Percentiles rank a stretch among this genome's conserved stretches.
phyloP scores from a whole-genome alignment of 1,140 invertebrate species.

The Scaptomyza pallida region DNA sequence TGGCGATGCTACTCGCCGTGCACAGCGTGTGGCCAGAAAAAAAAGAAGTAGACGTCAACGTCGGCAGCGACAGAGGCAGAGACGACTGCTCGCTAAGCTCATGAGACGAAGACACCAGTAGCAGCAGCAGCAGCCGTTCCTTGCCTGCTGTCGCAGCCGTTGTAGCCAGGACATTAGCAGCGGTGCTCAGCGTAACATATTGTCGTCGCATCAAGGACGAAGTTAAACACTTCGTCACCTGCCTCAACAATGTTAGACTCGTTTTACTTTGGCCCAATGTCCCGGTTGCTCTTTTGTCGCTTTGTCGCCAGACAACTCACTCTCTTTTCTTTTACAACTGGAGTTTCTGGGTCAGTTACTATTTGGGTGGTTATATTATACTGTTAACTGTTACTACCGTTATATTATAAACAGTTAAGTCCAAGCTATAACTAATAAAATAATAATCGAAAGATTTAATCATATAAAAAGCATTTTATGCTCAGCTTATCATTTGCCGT shows the following conservation, averaged over 20 bases:
- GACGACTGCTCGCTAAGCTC: conserved; percentile 21
- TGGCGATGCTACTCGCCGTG: conserved; percentile 23
- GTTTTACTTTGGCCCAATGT: conserved; percentile 11
- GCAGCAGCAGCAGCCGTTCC: conserved; percentile 2
- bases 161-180: conserved; percentile 9
- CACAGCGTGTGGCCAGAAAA: conserved; percentile 36
- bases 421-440: not conserved
- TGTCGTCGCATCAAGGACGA: conserved; percentile 77
- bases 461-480: not conserved
- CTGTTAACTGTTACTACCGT: not conserved
- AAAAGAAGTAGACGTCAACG: not conserved
- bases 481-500: not conserved
- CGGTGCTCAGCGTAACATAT: conserved; percentile 65
- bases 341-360: conserved; percentile 66
- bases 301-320: conserved; percentile 49
- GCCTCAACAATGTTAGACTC: conserved; percentile 35
- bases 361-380: not conserved
- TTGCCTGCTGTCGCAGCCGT: conserved; percentile 16
- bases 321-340: conserved; percentile 29
- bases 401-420: not conserved
- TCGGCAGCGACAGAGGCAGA: conserved; percentile 35
- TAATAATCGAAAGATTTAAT: not conserved
- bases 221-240: conserved; percentile 70
- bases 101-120: conserved; percentile 45
- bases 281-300: conserved; percentile 62